A percentile compares a stretch with the other conserved stretches of the same genome.
Evolutionary conservation across 2,113 vertebrate species (phyloP).

Genomic region (Chaetops frenatus): DNA sequence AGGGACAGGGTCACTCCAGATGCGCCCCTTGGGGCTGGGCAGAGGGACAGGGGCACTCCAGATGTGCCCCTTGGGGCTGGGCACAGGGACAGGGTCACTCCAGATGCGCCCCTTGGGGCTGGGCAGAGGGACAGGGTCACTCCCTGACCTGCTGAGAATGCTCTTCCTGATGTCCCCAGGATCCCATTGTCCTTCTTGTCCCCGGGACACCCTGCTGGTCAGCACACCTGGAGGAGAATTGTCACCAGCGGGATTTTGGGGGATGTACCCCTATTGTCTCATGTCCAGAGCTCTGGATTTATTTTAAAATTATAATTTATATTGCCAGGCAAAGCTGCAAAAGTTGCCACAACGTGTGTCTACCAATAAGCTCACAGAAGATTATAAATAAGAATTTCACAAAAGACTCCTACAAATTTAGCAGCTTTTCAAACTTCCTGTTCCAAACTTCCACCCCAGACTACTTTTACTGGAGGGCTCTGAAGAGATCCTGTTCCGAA

Average conservation of each 20-base stretch:
- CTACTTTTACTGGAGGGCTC: neutral
- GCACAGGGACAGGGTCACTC: neutral
- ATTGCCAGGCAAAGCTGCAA: neutral
- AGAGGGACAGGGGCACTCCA: neutral
- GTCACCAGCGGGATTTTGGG: neutral
- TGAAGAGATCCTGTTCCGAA: neutral
- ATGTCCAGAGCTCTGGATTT: neutral
- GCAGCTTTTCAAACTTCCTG: neutral
- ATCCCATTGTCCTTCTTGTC: rapidly evolving
- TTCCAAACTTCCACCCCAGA: neutral
- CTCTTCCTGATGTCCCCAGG: neutral
- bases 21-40: neutral
- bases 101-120: neutral
- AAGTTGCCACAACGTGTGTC: rapidly evolving
- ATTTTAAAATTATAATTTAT: neutral
- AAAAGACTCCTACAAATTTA: rapidly evolving
- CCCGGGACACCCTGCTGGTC: neutral
- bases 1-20: neutral
- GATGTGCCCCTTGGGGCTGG: neutral
- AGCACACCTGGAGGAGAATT: rapidly evolving
- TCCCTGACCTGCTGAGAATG: neutral
- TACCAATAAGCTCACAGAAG: neutral
- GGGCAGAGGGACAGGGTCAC: neutral
- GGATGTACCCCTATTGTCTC: rapidly evolving
- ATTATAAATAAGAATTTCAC: neutral